Conservation (phyloP, 2,797 vertebrate genomes). For the Thripadectes ignobilis region DNA sequence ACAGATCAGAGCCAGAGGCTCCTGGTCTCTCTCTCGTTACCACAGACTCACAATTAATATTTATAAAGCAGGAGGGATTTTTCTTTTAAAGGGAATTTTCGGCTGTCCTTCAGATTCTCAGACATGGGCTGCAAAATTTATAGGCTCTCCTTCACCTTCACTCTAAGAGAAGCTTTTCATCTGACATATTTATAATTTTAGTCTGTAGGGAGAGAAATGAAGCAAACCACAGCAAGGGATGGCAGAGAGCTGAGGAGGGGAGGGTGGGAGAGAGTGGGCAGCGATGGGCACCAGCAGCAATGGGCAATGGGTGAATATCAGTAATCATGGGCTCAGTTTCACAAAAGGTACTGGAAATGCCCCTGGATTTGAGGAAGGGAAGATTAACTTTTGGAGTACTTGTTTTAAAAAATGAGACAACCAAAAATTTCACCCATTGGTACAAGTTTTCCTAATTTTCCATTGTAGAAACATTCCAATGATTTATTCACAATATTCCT, state of each 20-base stretch:
- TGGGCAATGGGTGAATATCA: not conserved
- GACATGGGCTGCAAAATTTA: slow-evolving; percentile 48
- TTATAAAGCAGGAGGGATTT: slow-evolving; percentile 66
- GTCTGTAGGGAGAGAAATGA: not conserved
- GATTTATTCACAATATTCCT: slow-evolving; percentile 19
- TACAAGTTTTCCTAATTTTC: not conserved
- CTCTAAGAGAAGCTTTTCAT: slow-evolving; percentile 29
- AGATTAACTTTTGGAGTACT: not conserved
- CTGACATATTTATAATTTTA: not conserved
- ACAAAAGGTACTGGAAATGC: not conserved
- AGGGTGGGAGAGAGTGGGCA: not conserved
- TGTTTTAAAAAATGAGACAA: not conserved
- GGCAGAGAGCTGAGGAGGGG: not conserved
- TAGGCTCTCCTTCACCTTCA: slow-evolving; percentile 54
- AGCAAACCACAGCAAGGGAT: not conserved
- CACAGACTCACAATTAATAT: slow-evolving; percentile 69
- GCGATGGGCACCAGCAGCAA: not conserved
- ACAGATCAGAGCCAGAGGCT: slow-evolving; percentile 70
- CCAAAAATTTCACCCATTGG: not conserved
- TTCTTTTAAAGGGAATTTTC: slow-evolving; percentile 26
- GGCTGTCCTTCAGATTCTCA: slow-evolving; percentile 20
- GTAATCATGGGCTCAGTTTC: rapidly evolving
- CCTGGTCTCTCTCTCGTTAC: slow-evolving; percentile 49
- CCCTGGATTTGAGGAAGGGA: not conserved
- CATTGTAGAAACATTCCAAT: not conserved